phyloP scores from a whole-genome alignment of 2,113 vertebrate species.

The human (Homo sapiens) region GRCh38 chr16:12649501-12650000 shows the following conservation, averaged over 20 bases:
- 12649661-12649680: not conserved
- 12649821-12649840: not conserved
- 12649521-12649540: not conserved
- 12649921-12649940: not conserved
- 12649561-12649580: not conserved
- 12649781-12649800: not conserved
- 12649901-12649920: not conserved
- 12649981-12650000: too few species aligned
- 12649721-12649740: not conserved
- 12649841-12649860: not conserved
- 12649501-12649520: not conserved
- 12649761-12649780: not conserved
- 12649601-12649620: not conserved
- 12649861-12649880: not conserved
- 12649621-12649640: not conserved
- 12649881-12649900: not conserved
- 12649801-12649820: not conserved
- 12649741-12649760: not conserved
- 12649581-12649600: not conserved
- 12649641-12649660: not conserved
- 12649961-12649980: too few species aligned
- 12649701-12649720: not conserved
- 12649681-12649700: not conserved
- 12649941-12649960: not conserved
- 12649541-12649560: not conserved